Conservation (phyloP, 1,140 invertebrate species). For the Micrasema longulum region DNA sequence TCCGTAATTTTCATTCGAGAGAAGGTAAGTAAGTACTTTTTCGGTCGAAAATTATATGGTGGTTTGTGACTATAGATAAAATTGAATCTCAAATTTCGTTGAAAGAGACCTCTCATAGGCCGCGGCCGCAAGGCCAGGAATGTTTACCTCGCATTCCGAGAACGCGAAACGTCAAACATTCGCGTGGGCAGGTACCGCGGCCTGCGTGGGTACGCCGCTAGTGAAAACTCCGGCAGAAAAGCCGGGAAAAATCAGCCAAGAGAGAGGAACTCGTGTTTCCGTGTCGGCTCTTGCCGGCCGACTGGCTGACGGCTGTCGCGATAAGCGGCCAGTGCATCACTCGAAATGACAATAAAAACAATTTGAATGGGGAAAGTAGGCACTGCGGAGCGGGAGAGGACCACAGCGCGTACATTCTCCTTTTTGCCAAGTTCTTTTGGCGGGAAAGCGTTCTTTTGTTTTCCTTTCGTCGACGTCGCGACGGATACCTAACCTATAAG, state of each 20-base stretch:
- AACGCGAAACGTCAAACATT: slow-evolving; percentile 8
- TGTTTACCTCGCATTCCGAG: slow-evolving; percentile 18
- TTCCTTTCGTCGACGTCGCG: slow-evolving; percentile 12
- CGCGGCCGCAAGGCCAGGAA: not conserved
- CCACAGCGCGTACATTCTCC: not conserved
- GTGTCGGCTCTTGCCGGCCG: slow-evolving; percentile 48
- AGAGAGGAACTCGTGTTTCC: slow-evolving; percentile 34
- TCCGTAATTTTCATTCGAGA: too few relatives aligned
- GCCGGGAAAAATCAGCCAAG: slow-evolving; percentile 3
- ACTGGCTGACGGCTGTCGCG: slow-evolving; percentile 45
- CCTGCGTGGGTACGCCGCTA: not conserved
- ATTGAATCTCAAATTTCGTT: not conserved
- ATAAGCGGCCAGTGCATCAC: slow-evolving; percentile 51
- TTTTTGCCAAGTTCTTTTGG: slow-evolving; percentile 5
- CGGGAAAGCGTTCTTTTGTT: slow-evolving; percentile 26
- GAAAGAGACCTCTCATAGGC: not conserved
- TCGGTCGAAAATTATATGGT: too few relatives aligned
- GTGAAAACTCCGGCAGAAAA: not conserved
- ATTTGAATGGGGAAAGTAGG: slow-evolving; percentile 42
- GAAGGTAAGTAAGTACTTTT: too few relatives aligned
- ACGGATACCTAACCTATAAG: too few relatives aligned
- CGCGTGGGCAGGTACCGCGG: slow-evolving; percentile 4
- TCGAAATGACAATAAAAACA: slow-evolving; percentile 51
- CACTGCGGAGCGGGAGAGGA: slow-evolving; percentile 5
- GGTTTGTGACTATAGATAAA: too few relatives aligned